Conservation (phyloP, 2,888 invertebrate genomes). For the Mellilla xanthometata region DNA sequence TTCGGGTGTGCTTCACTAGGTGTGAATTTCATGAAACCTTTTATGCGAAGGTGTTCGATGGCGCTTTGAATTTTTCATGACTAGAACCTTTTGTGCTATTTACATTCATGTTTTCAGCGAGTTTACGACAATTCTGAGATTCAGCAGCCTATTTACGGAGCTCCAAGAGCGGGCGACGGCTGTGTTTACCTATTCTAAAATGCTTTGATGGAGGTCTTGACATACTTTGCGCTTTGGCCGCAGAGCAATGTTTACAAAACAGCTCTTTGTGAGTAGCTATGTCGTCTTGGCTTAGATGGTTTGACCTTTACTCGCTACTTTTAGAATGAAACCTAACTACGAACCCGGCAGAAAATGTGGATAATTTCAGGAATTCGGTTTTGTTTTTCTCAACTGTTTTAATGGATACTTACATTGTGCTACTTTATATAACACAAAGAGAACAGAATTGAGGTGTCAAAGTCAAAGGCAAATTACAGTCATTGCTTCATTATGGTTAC, state of each 20-base stretch:
- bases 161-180: constrained; percentile 20
- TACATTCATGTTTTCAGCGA: constrained; percentile 25
- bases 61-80: constrained; percentile 34
- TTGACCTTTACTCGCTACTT: constrained; percentile 4
- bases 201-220: constrained; percentile 30
- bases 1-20: constrained; percentile 10
- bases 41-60: constrained; percentile 30
- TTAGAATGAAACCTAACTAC: not conserved
- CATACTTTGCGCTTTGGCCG: constrained; percentile 29
- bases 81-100: constrained; percentile 25
- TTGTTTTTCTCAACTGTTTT: no score
- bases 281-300: constrained; percentile 2
- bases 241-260: constrained; percentile 26
- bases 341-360: not conserved
- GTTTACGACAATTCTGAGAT: constrained; percentile 29
- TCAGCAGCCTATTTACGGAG: constrained; percentile 26
- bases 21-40: constrained; percentile 28
- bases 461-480: no score
- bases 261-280: constrained; percentile 18
- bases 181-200: constrained; percentile 33
- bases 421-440: no score
- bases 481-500: no score
- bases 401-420: no score
- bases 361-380: not conserved
- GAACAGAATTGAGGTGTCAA: no score